phyloP scores from a whole-genome alignment of 2,797 vertebrate genomes.

The Acanthurus leucopareius region DNA sequence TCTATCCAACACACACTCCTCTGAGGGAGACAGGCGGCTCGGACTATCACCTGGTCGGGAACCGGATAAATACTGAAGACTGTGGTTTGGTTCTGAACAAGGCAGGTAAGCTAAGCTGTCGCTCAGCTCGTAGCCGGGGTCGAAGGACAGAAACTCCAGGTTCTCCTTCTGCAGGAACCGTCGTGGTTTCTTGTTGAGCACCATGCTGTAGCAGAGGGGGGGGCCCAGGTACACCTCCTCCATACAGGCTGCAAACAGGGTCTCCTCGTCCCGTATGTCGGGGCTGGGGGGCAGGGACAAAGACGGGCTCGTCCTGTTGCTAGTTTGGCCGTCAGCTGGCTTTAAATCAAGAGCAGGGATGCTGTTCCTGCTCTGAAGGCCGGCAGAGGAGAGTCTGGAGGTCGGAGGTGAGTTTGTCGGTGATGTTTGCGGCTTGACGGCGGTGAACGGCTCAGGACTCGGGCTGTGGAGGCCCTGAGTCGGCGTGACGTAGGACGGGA shows the following conservation, averaged over 20 bases:
- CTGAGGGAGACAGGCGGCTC: constrained; percentile 11
- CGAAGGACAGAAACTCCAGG: background rate
- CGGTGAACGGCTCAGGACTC: constrained; percentile 40
- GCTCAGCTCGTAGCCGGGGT: constrained; percentile 8
- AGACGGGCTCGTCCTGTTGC: constrained; percentile 72
- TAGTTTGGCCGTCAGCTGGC: background rate
- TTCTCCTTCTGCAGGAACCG: constrained; percentile 50
- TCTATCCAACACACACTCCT: background rate
- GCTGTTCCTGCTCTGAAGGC: background rate
- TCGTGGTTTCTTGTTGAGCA: constrained; percentile 69
- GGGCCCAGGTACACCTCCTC: constrained; percentile 90
- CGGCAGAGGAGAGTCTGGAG: constrained; percentile 1
- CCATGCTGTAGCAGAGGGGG: constrained; percentile 83
- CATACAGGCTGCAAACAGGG: constrained; percentile 91
- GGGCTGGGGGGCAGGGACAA: constrained; percentile 76
- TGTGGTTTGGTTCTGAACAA: background rate
- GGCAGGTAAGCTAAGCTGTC: background rate
- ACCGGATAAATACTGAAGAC: background rate
- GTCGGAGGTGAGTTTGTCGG: background rate
- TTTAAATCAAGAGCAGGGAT: background rate
- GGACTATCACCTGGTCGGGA: background rate
- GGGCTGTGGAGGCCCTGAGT: constrained; percentile 48
- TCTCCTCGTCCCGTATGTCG: constrained; percentile 89
- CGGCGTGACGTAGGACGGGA: constrained; percentile 43
- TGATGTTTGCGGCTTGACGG: constrained; percentile 29